Conservation (phyloP, 2,113 vertebrate genomes). For the Hemiscyllium ocellatum region DNA sequence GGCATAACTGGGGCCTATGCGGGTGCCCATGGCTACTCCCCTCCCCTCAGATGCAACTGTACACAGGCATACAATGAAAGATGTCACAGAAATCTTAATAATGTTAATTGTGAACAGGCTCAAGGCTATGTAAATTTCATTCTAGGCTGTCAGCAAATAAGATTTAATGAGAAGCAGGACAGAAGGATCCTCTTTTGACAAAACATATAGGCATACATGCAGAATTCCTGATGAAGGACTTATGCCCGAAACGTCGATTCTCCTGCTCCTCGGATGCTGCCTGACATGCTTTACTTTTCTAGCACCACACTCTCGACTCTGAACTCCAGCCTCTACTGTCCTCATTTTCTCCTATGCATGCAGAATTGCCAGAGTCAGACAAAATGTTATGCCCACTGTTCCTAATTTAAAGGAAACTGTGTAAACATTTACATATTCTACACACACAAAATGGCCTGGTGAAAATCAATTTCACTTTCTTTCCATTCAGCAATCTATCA, state of each 20-base stretch:
- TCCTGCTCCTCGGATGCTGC: too few relatives aligned
- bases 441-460: not conserved
- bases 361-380: not conserved
- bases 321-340: too few relatives aligned
- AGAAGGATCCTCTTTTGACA: not conserved
- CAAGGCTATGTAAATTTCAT: not conserved
- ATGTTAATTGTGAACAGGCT: not conserved
- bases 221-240: too few relatives aligned
- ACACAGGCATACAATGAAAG: not conserved
- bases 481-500: not conserved
- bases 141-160: not conserved
- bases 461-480: not conserved
- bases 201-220: too few relatives aligned
- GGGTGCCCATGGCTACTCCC: too few relatives aligned
- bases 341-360: not conserved
- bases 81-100: too few relatives aligned
- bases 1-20: too few relatives aligned
- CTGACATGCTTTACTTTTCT: too few relatives aligned
- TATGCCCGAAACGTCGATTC: too few relatives aligned
- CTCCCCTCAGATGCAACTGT: not conserved
- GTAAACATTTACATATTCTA: not conserved
- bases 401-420: not conserved
- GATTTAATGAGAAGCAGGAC: not conserved
- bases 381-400: not conserved
- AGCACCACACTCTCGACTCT: too few relatives aligned